phyloP scores from a whole-genome alignment of 2,113 vertebrate species.

The Mus spicilegus region DNA sequence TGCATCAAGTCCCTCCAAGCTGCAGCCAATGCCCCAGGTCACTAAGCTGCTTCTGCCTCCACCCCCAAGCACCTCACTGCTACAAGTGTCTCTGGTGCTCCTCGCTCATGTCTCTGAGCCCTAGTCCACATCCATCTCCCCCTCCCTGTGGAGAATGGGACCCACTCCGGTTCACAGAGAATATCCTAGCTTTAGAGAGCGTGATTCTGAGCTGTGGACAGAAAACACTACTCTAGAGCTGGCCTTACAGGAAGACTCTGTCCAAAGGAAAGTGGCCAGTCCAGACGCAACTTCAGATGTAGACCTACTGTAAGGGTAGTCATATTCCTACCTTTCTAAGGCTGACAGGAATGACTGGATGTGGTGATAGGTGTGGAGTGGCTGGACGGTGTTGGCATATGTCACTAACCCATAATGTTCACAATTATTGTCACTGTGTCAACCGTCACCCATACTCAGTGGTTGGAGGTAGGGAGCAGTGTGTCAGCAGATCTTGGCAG shows the following conservation, averaged over 20 bases:
- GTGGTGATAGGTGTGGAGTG: not conserved
- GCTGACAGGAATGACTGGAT: not conserved
- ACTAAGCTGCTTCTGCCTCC: no score
- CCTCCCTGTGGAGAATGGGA: not conserved
- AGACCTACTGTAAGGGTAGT: not conserved
- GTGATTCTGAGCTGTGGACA: not conserved
- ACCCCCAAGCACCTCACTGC: not conserved
- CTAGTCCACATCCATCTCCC: not conserved
- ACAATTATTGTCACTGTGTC: not conserved
- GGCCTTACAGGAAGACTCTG: no score
- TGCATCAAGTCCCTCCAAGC: not conserved
- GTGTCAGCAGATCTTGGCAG: not conserved
- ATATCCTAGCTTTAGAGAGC: no score
- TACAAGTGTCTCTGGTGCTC: rapidly evolving
- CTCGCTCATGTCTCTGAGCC: not conserved
- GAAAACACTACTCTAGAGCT: not conserved
- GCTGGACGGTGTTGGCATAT: not conserved
- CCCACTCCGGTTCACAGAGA: not conserved
- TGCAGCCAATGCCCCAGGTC: not conserved
- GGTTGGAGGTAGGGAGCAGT: no score
- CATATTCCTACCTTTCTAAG: not conserved
- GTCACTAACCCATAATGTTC: not conserved
- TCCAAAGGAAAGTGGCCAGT: not conserved
- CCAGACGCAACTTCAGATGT: not conserved
- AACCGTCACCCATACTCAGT: no score